Conservation (phyloP, 2,888 invertebrate species). For the Mechanitis messenoides region DNA sequence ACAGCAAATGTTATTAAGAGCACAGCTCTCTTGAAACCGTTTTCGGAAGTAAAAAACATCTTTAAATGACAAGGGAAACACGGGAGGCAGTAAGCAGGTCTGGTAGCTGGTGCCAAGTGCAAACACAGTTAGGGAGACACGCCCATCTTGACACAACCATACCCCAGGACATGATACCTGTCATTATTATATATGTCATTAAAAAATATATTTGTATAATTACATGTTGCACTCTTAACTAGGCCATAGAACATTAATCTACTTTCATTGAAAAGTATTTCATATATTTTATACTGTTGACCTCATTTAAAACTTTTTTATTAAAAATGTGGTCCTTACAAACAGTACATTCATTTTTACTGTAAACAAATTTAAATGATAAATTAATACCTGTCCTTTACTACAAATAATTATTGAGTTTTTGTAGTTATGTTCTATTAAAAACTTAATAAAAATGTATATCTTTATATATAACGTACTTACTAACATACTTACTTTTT, state of each 20-base stretch:
- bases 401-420: too few relatives aligned
- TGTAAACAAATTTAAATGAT: neutral
- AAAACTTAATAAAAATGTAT: neutral
- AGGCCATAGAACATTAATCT: neutral
- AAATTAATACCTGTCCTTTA: neutral
- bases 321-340: too few relatives aligned
- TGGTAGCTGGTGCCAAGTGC: slow-evolving; percentile 82
- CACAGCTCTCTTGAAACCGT: slow-evolving; percentile 57
- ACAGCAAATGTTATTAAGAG: slow-evolving; percentile 64
- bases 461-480: neutral
- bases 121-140: slow-evolving; percentile 81
- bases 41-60: slow-evolving; percentile 82
- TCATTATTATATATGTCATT: slow-evolving; percentile 21
- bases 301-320: neutral
- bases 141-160: slow-evolving; percentile 88
- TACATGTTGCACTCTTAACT: neutral
- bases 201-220: neutral
- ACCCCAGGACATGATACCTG: slow-evolving; percentile 91
- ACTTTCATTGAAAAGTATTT: too few relatives aligned
- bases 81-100: slow-evolving; percentile 79
- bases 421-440: neutral
- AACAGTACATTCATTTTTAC: too few relatives aligned
- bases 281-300: neutral
- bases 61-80: slow-evolving; percentile 83
- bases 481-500: slow-evolving; percentile 53